Conservation (phyloP, 2,888 invertebrate species). For the Himalopsyche japonica region DNA sequence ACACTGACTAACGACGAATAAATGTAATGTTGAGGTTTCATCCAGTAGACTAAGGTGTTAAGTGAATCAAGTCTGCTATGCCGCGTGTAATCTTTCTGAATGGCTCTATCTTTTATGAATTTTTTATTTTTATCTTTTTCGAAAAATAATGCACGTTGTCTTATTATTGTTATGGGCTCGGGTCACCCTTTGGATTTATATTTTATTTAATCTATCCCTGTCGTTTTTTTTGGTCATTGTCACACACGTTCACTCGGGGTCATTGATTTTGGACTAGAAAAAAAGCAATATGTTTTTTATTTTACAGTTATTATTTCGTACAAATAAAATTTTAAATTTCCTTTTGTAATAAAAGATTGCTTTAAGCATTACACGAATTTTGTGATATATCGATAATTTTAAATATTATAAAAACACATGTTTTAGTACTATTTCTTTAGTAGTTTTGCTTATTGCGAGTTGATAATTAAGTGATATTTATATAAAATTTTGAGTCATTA, state of each 20-base stretch:
- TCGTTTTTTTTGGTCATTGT: neutral
- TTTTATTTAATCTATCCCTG: neutral
- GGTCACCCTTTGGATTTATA: neutral
- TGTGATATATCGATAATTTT: no score
- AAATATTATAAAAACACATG: no score
- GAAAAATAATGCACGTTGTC: conserved; percentile 11
- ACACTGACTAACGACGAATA: no score
- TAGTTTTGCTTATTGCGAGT: no score
- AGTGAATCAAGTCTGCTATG: neutral
- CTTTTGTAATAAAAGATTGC: no score
- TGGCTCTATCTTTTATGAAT: conserved; percentile 22
- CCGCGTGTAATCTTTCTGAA: conserved; percentile 11
- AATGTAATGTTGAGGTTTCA: no score
- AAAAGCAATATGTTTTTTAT: neutral
- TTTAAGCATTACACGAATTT: no score
- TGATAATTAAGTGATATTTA: no score
- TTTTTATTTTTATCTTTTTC: conserved; percentile 16
- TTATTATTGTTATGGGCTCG: neutral
- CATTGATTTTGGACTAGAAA: neutral
- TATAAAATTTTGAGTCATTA: no score
- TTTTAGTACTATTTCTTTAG: no score
- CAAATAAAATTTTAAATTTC: no score
- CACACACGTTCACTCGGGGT: neutral
- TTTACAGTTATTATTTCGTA: no score
- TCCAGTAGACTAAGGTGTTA: neutral